phyloP scores from a whole-genome alignment of 2,888 invertebrate species.

The Dicyrtoma fusca region DNA sequence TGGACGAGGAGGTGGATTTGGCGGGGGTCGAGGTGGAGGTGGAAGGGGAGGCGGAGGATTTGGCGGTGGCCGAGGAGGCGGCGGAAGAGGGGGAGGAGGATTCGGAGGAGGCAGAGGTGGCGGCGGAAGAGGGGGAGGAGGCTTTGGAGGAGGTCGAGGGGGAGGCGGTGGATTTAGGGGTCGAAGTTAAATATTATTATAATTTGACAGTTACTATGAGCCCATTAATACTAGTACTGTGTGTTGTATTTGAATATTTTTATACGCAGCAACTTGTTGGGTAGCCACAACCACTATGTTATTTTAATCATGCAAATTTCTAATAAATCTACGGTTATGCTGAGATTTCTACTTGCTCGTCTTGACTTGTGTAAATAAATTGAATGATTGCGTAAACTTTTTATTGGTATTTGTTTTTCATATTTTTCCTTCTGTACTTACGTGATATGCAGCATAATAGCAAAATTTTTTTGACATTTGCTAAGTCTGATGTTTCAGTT shows the following conservation, averaged over 20 bases:
- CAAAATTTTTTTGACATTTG: no score
- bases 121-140: constrained; percentile 38
- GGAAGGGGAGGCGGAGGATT: constrained; percentile 42
- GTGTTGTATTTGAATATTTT: neutral
- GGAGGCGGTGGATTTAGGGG: neutral
- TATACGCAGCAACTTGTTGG: constrained; percentile 14
- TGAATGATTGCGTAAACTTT: no score
- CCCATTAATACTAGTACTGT: neutral
- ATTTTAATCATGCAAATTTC: no score
- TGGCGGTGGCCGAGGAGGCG: constrained; percentile 31
- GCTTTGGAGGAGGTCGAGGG: constrained; percentile 17
- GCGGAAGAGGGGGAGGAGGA: constrained; percentile 37
- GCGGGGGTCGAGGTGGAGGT: constrained; percentile 36
- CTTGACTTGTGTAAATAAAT: no score
- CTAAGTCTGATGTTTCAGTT: no score
- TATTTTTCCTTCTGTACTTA: no score
- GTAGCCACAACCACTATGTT: neutral
- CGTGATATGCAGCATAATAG: no score
- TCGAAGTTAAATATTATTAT: no score
- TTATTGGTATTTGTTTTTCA: no score
- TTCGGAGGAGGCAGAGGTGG: constrained; percentile 24
- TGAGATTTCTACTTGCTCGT: no score
- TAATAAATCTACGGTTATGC: no score
- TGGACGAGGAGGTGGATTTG: constrained; percentile 35
- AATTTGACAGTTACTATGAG: neutral